These are phyloP conservation scores for Germaria angustata DNA, from an alignment of 2,888 invertebrate genomes.

Conservation along the genomic window DNA sequence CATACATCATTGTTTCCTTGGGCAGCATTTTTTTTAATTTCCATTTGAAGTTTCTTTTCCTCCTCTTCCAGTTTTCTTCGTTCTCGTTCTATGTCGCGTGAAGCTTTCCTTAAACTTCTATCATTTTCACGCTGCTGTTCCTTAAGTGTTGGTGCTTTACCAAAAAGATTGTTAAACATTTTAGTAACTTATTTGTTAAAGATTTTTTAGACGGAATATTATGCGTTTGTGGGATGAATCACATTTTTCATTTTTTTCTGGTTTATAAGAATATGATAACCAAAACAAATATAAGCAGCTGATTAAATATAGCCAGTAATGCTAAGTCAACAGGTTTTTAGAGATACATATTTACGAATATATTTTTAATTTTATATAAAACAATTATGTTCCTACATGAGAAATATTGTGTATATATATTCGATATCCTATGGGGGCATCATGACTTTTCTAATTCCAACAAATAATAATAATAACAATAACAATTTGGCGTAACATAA, in stretches of 20 bases:
- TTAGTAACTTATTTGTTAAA: background rate
- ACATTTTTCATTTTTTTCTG: conserved; percentile 9
- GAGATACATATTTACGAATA: too few relatives aligned
- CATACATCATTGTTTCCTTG: conserved; percentile 92
- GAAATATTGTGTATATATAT: too few relatives aligned
- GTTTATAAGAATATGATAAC: conserved; percentile 16
- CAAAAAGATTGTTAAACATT: conserved; percentile 82
- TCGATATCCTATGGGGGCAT: too few relatives aligned
- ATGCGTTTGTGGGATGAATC: conserved; percentile 35
- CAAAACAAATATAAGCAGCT: conserved; percentile 59
- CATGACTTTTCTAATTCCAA: too few relatives aligned
- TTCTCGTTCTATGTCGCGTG: conserved; percentile 91
- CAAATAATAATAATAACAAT: too few relatives aligned
- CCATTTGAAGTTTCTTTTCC: conserved; percentile 94
- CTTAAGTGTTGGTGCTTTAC: conserved; percentile 84
- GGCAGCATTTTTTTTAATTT: conserved; percentile 93
- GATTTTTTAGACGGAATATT: background rate
- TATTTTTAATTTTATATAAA: too few relatives aligned
- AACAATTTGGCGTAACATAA: too few relatives aligned
- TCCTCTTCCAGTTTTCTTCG: conserved; percentile 90
- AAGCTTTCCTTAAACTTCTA: conserved; percentile 87
- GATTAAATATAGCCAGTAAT: background rate
- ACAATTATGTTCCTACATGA: too few relatives aligned
- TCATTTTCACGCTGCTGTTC: conserved; percentile 93
- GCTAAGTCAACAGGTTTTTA: too few relatives aligned